Evolutionary conservation across 1,140 invertebrate genomes (phyloP), one percentile per base, ranked within the genome.

Genomic region (Pogonomyrmex barbatus): DNA sequence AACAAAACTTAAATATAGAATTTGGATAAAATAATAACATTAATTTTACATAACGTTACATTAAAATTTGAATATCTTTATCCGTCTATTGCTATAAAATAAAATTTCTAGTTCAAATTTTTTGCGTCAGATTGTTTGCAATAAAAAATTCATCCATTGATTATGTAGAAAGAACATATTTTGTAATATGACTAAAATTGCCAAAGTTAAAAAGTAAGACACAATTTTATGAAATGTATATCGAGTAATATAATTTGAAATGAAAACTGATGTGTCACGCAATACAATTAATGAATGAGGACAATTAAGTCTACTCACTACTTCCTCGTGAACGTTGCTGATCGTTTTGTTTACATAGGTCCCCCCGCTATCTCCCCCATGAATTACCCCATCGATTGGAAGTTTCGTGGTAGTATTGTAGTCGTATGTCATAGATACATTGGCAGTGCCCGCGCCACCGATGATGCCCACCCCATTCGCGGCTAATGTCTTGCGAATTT

Each of bases 401-500:
- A n/a, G 5, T 39, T 84, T 89, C 33, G 33, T 68, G 58, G 58
- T 65, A 56, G 33, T 45, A 39, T 50, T 77, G 81, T 89, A 79
- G 14, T 50, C 58, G 1, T 84, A 78, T 1, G 78, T 60, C 47
- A 82, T 88, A 47, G 85, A 76, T 10, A 82, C 76, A 4, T 67
- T 39, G 5, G 83, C 73, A 2, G 54, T 75, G 9, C 92, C 91
- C 89, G 92, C 91, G 10, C 91, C 92, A 67, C 91, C 91, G 52
- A 95, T 94, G 60, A 94, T 92, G 1, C 94, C 94, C 3, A 95
- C 93, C 8, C 96, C 96, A 83, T 96, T 96, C 89, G 96, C 97
- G 0, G 96, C 96, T 2, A 98, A 96, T 4, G 96, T 96, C 6
- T 93, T 91, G n/a, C 93, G 89, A 88, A 95, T 95, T 90, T 93